A percentile compares a stretch with the other conserved stretches of the same genome.
These are phyloP conservation scores for Epizoanthus stellaris DNA, from an alignment of 92 coral and sea anemone genomes.

Conservation along the genomic window DNA sequence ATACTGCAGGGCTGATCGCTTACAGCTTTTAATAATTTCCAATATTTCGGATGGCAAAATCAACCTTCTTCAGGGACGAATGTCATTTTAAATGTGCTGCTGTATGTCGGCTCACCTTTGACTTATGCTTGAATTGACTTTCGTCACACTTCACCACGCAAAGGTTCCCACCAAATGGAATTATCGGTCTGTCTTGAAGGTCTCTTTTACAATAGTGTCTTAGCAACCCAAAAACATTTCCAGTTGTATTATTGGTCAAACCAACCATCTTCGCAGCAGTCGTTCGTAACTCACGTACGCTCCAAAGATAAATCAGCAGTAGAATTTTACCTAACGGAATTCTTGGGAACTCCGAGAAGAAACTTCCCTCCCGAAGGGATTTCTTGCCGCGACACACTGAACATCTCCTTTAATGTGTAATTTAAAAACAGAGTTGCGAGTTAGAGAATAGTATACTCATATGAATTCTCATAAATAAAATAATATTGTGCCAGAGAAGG, in stretches of 20 bases:
- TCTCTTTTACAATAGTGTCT: constrained; percentile 34
- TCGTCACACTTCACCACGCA: constrained; percentile 50
- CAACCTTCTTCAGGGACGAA: too few relatives aligned
- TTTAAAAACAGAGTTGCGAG: too few relatives aligned
- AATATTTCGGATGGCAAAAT: too few relatives aligned
- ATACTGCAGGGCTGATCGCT: too few relatives aligned
- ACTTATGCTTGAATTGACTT: constrained; percentile 47
- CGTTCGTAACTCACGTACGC: constrained; percentile 14
- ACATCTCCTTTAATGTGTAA: too few relatives aligned
- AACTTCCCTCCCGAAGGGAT: neutral
- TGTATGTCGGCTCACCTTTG: constrained; percentile 26
- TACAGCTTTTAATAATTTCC: too few relatives aligned
- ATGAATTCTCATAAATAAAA: too few relatives aligned
- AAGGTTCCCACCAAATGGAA: constrained; percentile 48
- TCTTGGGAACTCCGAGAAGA: constrained; percentile 30
- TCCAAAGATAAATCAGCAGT: constrained; percentile 37
- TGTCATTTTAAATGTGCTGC: too few relatives aligned
- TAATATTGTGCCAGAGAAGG: too few relatives aligned
- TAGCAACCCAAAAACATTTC: constrained; percentile 20
- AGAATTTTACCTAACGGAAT: constrained; percentile 22
- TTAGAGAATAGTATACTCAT: too few relatives aligned
- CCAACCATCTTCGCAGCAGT: constrained; percentile 33
- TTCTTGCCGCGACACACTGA: too few relatives aligned
- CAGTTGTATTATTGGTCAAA: too few relatives aligned
- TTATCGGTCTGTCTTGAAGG: constrained; percentile 37